These are phyloP conservation scores for Furcula furcula DNA, from an alignment of 2,888 invertebrate species.

Conservation along the genomic window DNA sequence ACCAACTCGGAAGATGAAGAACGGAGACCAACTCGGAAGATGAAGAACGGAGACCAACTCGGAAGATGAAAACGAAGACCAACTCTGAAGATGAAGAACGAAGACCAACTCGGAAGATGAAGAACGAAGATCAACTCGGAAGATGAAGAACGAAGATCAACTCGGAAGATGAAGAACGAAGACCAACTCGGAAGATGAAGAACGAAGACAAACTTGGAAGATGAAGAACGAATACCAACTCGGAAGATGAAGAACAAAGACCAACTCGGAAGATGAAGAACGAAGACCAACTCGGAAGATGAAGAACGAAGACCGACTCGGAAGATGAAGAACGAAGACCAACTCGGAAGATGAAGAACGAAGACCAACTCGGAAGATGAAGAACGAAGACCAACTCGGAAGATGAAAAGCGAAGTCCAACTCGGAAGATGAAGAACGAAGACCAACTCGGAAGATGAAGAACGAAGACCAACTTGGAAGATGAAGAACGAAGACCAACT, in stretches of 20 bases:
- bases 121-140: slow-evolving; percentile 6
- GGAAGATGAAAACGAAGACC: no score
- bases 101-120: slow-evolving; percentile 11
- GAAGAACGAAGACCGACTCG: slow-evolving; percentile 5
- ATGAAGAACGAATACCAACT: slow-evolving; percentile 9
- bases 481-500: slow-evolving; percentile 7
- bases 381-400: background rate
- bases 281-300: slow-evolving; percentile 6
- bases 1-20: no score
- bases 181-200: slow-evolving; percentile 5
- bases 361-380: slow-evolving; percentile 8
- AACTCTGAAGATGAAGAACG: no score
- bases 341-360: slow-evolving; percentile 11
- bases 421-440: no score
- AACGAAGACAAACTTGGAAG: slow-evolving; percentile 4
- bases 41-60: no score
- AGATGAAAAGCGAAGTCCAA: no score
- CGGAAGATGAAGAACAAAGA: slow-evolving; percentile 15
- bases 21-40: no score
- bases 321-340: slow-evolving; percentile 13
- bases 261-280: slow-evolving; percentile 4
- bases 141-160: slow-evolving; percentile 7
- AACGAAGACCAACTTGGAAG: background rate
- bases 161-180: background rate
- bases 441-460: no score